Percentiles rank a stretch among this genome's conserved stretches.
Conservation (phyloP, 1,140 invertebrate genomes). For the Telenomus remus region DNA sequence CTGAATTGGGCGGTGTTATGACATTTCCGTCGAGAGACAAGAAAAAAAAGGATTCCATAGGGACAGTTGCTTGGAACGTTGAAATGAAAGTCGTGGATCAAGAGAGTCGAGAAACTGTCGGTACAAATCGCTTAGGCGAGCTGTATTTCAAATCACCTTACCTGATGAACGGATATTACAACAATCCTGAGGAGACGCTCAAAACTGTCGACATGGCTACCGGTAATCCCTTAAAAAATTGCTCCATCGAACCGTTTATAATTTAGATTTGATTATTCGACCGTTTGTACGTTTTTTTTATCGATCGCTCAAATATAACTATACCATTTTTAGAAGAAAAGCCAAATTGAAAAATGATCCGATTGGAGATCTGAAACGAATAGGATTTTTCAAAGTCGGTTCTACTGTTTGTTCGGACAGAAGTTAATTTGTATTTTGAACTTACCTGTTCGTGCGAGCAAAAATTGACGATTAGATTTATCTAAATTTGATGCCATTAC, state of each 20-base stretch:
- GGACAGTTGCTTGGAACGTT: conserved; percentile 37
- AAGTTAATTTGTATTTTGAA: too few relatives aligned
- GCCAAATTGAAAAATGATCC: conserved; percentile 32
- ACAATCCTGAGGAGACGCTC: conserved; percentile 76
- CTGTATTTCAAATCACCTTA: conserved; percentile 67
- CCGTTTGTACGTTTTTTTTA: conserved; percentile 1
- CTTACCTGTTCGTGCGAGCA: too few relatives aligned
- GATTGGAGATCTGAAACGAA: too few relatives aligned
- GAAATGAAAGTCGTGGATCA: conserved; percentile 67
- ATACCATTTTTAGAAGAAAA: too few relatives aligned
- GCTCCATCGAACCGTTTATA: neutral
- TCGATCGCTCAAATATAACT: too few relatives aligned
- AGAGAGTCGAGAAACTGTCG: conserved; percentile 64
- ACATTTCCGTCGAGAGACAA: conserved; percentile 8
- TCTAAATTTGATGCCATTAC: too few relatives aligned
- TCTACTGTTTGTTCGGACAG: too few relatives aligned
- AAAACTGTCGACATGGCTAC: conserved; percentile 4
- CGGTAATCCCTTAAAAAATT: neutral
- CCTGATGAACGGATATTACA: conserved; percentile 73
- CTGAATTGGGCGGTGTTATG: conserved; percentile 53
- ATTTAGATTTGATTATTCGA: neutral
- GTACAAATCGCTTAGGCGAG: conserved; percentile 73
- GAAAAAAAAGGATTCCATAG: conserved; percentile 51
- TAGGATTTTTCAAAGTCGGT: too few relatives aligned
- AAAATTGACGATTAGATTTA: too few relatives aligned